Evolutionary conservation across 2,797 vertebrate genomes (phyloP), one percentile per base, ranked within the genome.

Genomic region (Pseudopleuronectes americanus): DNA sequence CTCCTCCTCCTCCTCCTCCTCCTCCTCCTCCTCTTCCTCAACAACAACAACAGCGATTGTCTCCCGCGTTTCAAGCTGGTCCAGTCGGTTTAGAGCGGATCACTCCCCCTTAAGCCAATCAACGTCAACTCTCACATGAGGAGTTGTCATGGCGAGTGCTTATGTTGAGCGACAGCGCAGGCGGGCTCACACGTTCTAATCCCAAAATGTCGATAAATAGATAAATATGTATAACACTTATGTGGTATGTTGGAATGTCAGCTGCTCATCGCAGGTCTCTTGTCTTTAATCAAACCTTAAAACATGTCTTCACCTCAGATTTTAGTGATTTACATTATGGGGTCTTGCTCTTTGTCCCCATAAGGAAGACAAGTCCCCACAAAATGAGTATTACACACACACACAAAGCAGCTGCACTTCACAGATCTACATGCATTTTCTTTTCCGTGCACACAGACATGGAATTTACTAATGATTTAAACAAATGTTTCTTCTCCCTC

Each of bases 61-160:
- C 21, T 70, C 59, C n/a, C 13, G 9, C 49, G 75, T 74, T 57
- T 48, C 53, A 2, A 22, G 58, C 74, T 57, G 3, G n/a, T 64
- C 59, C 77, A 53, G 23, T 71, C 28, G 0, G 24, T 68, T 51
- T 88, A 84, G 17, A 80, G 75, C 47, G 17, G 81, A 87, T 89
- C 84, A 71, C 41, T 80, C 60, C 48, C 24, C 56, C 60, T 19
- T 86, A 90, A 90, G 86, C 89, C 89, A 87, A 81, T 90, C 83
- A 86, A 21, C 74, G 58, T 59, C 72, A 75, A 38, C 68, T 80
- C 76, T 83, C 75, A 80, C 67, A 76, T 68, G 71, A 79, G 71
- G 41, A 67, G 73, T 3, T 68, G 73, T 64, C 45, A 3, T 54
- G 47, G 16, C 57, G 55, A 76, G 56, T 57, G 73, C 28, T 28